Base-by-base conservation (phyloP, 2,888 invertebrate genomes). In the Hirudinaria manillensis region DNA sequence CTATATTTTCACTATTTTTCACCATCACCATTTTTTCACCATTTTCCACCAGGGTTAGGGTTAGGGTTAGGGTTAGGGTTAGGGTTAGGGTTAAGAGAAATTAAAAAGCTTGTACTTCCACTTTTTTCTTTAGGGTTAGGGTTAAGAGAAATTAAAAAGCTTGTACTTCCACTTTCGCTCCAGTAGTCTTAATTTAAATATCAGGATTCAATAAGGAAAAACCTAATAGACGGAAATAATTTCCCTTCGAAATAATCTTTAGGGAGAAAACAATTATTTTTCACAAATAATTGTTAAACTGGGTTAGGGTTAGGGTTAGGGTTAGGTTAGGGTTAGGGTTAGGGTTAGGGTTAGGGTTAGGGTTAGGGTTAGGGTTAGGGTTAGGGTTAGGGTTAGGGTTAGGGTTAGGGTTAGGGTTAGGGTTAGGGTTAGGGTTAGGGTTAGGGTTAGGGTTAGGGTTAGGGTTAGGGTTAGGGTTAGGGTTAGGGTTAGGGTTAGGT, bases 51-150 rank as follows among this genome's bases (percentile, higher is more conserved):
- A 38, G 38, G 38, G 38, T 38, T 74, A 66, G 76, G 77, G 74
- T 77, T 76, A 72, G 78, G 79, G 76, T 77, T 75, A 74, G 79
- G 78, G 76, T 79, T 78, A 73, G 77, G 78, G 78, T 78, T 77
- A 74, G 79, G 79, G 78, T 77, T 78, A 68, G 76, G 79, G 78
- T 74, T 78, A 76, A 10, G 38, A n/a, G n/a, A n/a, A n/a, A 10
- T 38, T 38, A 38, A 10, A 10, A 10, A 10, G 38, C 10, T 38
- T 6, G 38, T 3, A 10, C 4, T 38, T 38, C n/a, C n/a, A 38
- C 4, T 3, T 3, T 38, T 38, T 6, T 3, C 4, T 3, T 38
- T 38, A 38, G 38, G 38, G 38, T 38, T 38, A 38, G 38, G 38
- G 38, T 38, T 38, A 38, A 10, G 38, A 10, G 38, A n/a, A n/a